Percentiles rank a stretch among this genome's conserved stretches.
Conservation (phyloP, 2,797 vertebrate species). For the Taeniopygia guttata region DNA sequence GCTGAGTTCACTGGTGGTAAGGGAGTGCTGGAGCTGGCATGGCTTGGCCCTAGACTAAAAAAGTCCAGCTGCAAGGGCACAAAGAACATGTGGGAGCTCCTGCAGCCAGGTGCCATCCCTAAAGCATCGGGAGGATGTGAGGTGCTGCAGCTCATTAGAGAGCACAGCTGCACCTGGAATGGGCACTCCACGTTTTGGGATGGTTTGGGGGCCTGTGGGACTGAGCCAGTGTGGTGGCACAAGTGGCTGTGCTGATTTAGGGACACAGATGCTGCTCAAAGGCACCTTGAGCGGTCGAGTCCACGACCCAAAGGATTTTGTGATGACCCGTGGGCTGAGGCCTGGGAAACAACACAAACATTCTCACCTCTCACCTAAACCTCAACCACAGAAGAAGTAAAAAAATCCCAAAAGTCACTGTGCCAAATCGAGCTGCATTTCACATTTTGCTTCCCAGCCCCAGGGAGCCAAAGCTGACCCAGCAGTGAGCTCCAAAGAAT, state of each 20-base stretch:
- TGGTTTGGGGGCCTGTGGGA: background rate
- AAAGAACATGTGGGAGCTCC: background rate
- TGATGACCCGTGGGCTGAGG: background rate
- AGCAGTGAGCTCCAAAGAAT: background rate
- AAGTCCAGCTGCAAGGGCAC: background rate
- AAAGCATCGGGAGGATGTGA: background rate
- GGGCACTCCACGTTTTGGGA: background rate
- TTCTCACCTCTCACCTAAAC: background rate
- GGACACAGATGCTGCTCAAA: background rate
- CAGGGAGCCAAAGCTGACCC: background rate
- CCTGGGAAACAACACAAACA: background rate
- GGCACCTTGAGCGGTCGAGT: background rate
- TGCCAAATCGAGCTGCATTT: background rate
- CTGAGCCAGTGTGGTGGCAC: background rate
- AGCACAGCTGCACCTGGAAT: background rate
- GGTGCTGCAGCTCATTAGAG: background rate
- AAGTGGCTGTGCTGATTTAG: background rate
- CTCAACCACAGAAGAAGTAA: background rate
- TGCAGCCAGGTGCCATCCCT: background rate
- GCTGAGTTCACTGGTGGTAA: background rate
- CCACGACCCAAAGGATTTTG: background rate
- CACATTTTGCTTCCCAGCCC: background rate
- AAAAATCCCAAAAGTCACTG: background rate
- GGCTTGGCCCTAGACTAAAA: background rate
- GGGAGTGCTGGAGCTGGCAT: background rate